Base-by-base conservation (phyloP, 2,113 vertebrate genomes). In the Rhegmatorhina hoffmannsi region DNA sequence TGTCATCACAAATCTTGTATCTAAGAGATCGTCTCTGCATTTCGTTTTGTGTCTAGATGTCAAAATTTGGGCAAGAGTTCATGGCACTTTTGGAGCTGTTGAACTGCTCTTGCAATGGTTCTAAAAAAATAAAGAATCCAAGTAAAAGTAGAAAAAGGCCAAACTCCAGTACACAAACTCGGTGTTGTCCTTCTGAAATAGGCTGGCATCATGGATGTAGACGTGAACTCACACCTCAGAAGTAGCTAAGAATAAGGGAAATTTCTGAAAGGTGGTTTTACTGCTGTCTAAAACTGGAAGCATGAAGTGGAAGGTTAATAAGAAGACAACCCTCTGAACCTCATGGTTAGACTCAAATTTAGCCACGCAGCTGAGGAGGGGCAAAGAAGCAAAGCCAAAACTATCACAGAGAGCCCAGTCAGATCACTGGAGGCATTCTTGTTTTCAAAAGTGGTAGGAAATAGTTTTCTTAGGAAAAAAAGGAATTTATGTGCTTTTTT, bases 371-470 rank as follows among this genome's bases (percentile, higher is more conserved):
- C 92, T 70, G 60, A 89, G 93, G 94, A 95, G 69, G 73, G 92
- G 63, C 56, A 76, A 94, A 84, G 89, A 86, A 95, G 38, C 87
- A 13, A 29, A 95, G 96, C 95, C 96, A 97, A 95, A 97, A 96
- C 94, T 83, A 80, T 96, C 95, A 94, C 63, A 69, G 63, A 72
- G 92, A 94, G 62, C 94, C 92, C 92, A 91, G 5, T 90, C 81
- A 73, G 95, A 95, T 95, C 89, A 49, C 77, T 92, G 81, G 74
- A 95, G 70, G 89, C 75, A 87, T 93, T 94, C 81, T 63, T 92
- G 78, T 96, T 96, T 96, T 96, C 47, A n/a, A 69, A 97, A 90
- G 83, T 96, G 83, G 73, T 95, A 84, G 87, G 90, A 95, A 97
- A 97, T 92, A 59, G 94, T 91, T 97, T 97, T 86, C 94, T 91